Base-by-base conservation (phyloP, 2,888 invertebrate genomes). In the Trachelus stipa region DNA sequence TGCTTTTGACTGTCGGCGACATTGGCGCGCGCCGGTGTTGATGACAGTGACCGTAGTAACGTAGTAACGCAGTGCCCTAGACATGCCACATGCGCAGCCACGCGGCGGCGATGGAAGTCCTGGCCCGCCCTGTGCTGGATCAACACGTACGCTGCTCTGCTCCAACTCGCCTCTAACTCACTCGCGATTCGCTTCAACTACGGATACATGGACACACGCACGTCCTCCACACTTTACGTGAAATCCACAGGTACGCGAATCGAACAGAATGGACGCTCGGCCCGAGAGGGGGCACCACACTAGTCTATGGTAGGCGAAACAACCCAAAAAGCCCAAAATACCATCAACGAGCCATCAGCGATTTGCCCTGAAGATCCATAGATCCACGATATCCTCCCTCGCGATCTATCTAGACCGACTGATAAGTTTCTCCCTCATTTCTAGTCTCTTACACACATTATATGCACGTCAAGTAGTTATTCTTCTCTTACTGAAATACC, bases 41-140 rank as follows among this genome's bases (percentile, higher is more conserved):
- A 77, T 75, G 35, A 77, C 77, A 35, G 76, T 75, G 77, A 76
- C 69, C 77, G 79, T 75, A 68, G 79, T 79, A 30, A 34, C 34
- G 79, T 75, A 68, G 79, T 79, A 35, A 30, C 34, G 80, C 89
- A 89, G 73, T 85, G 86, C n/a, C 89, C 68, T 81, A 89, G 90
- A 85, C 91, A 91, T 83, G 91, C 87, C 23, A 90, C 91, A 78
- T 91, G 83, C 75, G 87, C 86, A 77, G 89, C 82, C 76, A 86
- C 73, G 77, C 84, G 74, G 34, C 34, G 2, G 34, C 34, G 34
- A 9, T 11, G 12, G 91, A 81, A 75, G 35, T 11, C 37, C 37
- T 40, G 37, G 15, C 40, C 40, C 40, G 15, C 40, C 40, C 40
- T 40, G 40, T 15, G 40, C 40, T 40, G 40, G 4, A 40, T 40